Conservation (phyloP, 2,113 vertebrate species). For the Grantiella picta region DNA sequence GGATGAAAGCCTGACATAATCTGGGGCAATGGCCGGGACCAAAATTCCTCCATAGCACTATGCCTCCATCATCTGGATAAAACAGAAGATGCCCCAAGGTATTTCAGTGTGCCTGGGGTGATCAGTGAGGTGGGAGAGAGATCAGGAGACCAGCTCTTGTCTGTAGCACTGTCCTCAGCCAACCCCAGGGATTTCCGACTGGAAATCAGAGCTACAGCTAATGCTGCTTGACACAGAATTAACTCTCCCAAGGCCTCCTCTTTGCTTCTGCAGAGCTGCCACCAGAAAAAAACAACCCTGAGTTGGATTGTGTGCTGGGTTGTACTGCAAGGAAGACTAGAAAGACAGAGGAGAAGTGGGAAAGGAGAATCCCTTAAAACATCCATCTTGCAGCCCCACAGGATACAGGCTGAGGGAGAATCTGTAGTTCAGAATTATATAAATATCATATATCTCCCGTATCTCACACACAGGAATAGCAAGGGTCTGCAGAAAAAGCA, state of each 20-base stretch:
- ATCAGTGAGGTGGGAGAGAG: neutral
- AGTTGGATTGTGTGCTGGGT: neutral
- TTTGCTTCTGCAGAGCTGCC: slow-evolving; percentile 16
- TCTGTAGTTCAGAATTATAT: neutral
- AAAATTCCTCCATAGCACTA: neutral
- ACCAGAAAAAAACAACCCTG: neutral
- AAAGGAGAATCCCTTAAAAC: neutral
- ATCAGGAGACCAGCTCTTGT: neutral
- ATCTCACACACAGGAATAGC: neutral
- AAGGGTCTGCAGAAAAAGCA: neutral
- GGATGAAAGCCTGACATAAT: neutral
- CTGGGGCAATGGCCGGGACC: neutral
- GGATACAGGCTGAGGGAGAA: neutral
- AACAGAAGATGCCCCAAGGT: neutral
- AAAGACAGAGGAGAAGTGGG: neutral
- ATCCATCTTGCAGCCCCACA: neutral
- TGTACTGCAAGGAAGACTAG: neutral
- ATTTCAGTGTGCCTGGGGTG: neutral
- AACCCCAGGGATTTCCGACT: slow-evolving; percentile 52
- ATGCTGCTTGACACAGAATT: slow-evolving; percentile 65
- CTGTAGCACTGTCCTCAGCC: slow-evolving; percentile 28
- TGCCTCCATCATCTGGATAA: neutral
- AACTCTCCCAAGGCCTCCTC: slow-evolving; percentile 30
- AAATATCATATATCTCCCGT: slow-evolving; percentile 11
- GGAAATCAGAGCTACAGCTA: slow-evolving; percentile 54